Percentiles rank a stretch among this genome's conserved stretches.
Conservation (phyloP, 2,797 vertebrate species). For the Anguilla megastoma region DNA sequence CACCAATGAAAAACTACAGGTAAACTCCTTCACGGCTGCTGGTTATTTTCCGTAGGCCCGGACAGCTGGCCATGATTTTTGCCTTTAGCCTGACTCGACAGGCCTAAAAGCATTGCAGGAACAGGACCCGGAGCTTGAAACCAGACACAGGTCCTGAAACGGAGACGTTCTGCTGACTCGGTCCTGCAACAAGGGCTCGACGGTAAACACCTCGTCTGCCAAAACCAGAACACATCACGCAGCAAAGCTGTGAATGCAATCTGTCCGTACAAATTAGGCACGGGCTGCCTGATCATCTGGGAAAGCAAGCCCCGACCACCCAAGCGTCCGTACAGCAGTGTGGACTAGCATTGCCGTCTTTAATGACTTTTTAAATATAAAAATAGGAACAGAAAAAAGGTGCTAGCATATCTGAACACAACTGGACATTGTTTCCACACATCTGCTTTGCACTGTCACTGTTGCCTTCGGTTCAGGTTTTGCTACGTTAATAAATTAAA, state of each 20-base stretch:
- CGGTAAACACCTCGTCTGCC: constrained; percentile 34
- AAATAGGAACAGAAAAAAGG: not conserved
- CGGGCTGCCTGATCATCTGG: not conserved
- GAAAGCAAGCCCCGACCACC: not conserved
- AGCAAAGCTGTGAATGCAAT: not conserved
- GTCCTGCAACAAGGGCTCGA: constrained; percentile 25
- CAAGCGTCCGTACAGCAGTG: not conserved
- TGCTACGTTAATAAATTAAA: not conserved
- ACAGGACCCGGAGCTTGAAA: constrained; percentile 20
- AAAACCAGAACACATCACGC: not conserved
- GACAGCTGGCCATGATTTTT: constrained; percentile 31
- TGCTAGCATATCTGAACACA: not conserved
- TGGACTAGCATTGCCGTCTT: not conserved
- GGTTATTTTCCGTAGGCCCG: constrained; percentile 18
- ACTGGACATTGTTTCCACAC: too few species aligned
- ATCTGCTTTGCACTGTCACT: not conserved
- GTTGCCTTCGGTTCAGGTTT: not conserved
- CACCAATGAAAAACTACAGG: constrained; percentile 11
- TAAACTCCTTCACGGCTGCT: not conserved
- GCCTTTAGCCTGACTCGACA: constrained; percentile 15
- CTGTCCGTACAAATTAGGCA: constrained; percentile 17
- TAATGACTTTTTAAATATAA: not conserved
- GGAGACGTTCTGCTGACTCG: constrained; percentile 18
- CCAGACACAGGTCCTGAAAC: constrained; percentile 32
- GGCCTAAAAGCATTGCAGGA: constrained; percentile 10